phyloP scores from a whole-genome alignment of 2,797 vertebrate genomes.

The Rhinatrema bivittatum region DNA sequence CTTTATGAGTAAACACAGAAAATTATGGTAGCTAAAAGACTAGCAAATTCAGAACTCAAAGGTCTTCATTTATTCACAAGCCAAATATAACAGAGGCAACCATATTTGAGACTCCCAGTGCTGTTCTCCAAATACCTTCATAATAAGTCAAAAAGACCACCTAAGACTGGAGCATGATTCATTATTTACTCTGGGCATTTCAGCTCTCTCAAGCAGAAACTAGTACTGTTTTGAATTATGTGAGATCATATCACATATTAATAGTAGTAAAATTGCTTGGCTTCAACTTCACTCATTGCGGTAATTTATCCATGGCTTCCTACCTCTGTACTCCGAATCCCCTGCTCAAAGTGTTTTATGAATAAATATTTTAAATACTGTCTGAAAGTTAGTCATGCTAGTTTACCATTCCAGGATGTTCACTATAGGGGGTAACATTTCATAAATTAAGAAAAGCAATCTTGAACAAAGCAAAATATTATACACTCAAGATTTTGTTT shows the following conservation, averaged over 20 bases:
- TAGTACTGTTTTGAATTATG: constrained; percentile 8
- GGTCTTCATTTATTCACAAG: constrained; percentile 1
- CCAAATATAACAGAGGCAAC: constrained; percentile 26
- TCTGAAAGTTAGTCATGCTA: constrained; percentile 26
- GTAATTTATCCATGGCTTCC: constrained; percentile 17
- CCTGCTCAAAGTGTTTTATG: constrained; percentile 25
- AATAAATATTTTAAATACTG: constrained; percentile 5
- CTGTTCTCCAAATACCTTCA: constrained; percentile 14
- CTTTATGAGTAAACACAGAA: constrained; percentile 11
- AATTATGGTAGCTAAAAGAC: constrained; percentile 4
- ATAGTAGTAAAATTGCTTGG: constrained; percentile 17
- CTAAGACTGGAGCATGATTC: constrained; percentile 17
- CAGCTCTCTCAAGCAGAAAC: constrained; percentile 24
- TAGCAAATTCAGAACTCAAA: constrained; percentile 7
- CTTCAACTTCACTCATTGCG: constrained; percentile 17
- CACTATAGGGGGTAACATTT: too few species aligned
- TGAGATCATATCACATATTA: constrained; percentile 28
- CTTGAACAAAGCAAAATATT: too few species aligned
- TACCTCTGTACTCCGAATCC: constrained; percentile 21
- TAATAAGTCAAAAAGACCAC: constrained; percentile 27
- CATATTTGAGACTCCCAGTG: constrained; percentile 23
- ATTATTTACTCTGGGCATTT: constrained; percentile 12
- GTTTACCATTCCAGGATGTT: too few species aligned
- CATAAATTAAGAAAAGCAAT: too few species aligned
- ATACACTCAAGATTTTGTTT: too few species aligned